Evolutionary conservation across 92 coral and sea anemone genomes (phyloP).

Genomic region (Chrysogorgia sp.): DNA sequence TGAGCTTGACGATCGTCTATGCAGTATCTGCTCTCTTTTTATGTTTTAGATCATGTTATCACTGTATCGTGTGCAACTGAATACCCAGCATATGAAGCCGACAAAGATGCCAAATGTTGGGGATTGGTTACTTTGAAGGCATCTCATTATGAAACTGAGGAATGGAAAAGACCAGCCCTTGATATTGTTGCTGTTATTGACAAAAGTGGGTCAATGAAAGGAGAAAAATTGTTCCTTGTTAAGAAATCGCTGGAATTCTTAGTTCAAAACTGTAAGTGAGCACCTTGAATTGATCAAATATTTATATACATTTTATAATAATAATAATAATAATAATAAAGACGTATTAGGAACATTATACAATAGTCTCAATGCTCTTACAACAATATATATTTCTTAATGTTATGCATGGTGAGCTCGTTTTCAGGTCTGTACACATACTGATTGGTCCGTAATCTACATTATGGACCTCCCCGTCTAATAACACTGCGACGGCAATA

Average conservation of each 20-base stretch:
- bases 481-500: no score
- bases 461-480: no score
- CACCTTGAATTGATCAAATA: background rate
- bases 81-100: constrained; percentile 29
- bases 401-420: no score
- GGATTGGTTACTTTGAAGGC: constrained; percentile 38
- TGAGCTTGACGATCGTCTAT: no score
- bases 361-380: no score
- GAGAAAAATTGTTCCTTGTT: constrained; percentile 31
- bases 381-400: no score
- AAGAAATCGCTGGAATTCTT: constrained; percentile 20
- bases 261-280: constrained; percentile 37
- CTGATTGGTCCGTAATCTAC: no score
- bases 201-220: constrained; percentile 38
- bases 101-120: constrained; percentile 16
- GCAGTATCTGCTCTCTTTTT: background rate
- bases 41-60: background rate
- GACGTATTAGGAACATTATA: no score
- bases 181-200: constrained; percentile 46
- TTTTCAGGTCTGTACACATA: no score
- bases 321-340: no score
- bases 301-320: background rate
- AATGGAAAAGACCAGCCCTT: constrained; percentile 28
- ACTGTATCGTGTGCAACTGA: constrained; percentile 28
- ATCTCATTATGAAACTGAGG: constrained; percentile 24